These are phyloP conservation scores for Luehdorfia chinensis DNA, from an alignment of 1,140 invertebrate species.

Conservation along the genomic window DNA sequence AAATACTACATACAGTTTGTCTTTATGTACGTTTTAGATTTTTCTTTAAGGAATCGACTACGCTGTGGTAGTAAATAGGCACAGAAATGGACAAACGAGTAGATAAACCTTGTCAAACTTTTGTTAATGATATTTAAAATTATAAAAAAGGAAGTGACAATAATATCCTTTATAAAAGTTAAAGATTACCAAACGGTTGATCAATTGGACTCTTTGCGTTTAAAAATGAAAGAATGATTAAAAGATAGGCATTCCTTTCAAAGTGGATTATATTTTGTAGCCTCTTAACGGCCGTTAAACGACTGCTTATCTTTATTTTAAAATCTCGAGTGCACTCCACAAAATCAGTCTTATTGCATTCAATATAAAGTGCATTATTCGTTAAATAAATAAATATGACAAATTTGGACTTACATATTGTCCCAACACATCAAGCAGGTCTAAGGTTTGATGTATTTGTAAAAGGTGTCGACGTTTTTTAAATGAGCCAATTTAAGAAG, in stretches of 20 bases:
- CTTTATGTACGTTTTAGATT: no score
- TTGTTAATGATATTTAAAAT: no score
- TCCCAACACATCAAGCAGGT: constrained; percentile 11
- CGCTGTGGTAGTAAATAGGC: no score
- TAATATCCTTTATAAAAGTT: no score
- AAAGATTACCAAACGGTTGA: constrained; percentile 1
- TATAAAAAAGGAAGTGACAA: no score
- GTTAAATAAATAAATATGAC: not conserved
- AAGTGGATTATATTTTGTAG: constrained; percentile 12
- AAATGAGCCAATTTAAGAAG: constrained; percentile 20
- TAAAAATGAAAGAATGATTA: constrained; percentile 8
- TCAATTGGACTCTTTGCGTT: not conserved
- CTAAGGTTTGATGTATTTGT: constrained; percentile 14
- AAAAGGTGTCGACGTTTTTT: constrained; percentile 39
- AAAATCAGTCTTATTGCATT: not conserved
- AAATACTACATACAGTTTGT: no score
- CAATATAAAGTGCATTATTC: constrained; percentile 1
- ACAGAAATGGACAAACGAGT: no score
- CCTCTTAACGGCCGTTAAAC: constrained; percentile 15
- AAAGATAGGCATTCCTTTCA: constrained; percentile 5
- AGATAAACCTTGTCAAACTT: no score
- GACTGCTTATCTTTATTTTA: constrained; percentile 1
- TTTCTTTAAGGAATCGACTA: no score
- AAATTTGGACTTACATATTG: constrained; percentile 2
- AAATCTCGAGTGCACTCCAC: not conserved